These are phyloP conservation scores for Macrotis lagotis DNA, from an alignment of 2,113 vertebrate species.

Conservation along the genomic window DNA sequence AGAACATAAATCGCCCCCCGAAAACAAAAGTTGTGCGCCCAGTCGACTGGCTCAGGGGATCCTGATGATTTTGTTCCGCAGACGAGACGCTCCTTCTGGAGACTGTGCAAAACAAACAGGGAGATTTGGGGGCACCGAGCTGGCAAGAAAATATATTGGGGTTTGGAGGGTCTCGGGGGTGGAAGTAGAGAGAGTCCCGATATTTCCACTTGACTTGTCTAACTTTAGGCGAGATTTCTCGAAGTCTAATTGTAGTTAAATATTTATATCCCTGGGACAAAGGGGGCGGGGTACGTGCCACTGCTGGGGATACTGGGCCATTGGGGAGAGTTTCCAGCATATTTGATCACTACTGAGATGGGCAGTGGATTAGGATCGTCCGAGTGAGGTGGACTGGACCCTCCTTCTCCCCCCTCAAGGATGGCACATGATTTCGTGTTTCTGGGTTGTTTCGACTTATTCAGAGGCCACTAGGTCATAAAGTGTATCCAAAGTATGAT, in stretches of 20 bases:
- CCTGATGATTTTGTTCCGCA: slow-evolving; percentile 74
- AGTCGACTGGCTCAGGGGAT: slow-evolving; percentile 75
- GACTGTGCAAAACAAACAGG: slow-evolving; percentile 70
- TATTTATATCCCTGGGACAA: not conserved
- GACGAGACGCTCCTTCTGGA: slow-evolving; percentile 68
- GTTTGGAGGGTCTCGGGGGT: not conserved
- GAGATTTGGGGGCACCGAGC: slow-evolving; percentile 36
- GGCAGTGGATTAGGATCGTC: not conserved
- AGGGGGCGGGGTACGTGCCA: slow-evolving; percentile 4
- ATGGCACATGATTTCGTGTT: not conserved
- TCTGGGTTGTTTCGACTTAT: not conserved
- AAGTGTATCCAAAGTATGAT: not conserved
- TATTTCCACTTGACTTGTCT: slow-evolving; percentile 33
- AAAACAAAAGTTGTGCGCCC: slow-evolving; percentile 77
- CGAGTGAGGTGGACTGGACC: not conserved
- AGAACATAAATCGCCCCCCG: slow-evolving; percentile 83
- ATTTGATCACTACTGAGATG: slow-evolving; percentile 26
- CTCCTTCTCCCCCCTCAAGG: not conserved
- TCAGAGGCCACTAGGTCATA: not conserved
- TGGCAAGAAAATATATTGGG: slow-evolving; percentile 17
- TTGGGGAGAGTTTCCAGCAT: not conserved
- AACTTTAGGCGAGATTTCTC: slow-evolving; percentile 26
- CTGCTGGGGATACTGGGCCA: not conserved
- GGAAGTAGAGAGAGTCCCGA: not conserved
- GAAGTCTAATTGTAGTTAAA: slow-evolving; percentile 45